These are phyloP conservation scores for Crepidodera aurea DNA, from an alignment of 2,888 invertebrate species.

Conservation along the genomic window DNA sequence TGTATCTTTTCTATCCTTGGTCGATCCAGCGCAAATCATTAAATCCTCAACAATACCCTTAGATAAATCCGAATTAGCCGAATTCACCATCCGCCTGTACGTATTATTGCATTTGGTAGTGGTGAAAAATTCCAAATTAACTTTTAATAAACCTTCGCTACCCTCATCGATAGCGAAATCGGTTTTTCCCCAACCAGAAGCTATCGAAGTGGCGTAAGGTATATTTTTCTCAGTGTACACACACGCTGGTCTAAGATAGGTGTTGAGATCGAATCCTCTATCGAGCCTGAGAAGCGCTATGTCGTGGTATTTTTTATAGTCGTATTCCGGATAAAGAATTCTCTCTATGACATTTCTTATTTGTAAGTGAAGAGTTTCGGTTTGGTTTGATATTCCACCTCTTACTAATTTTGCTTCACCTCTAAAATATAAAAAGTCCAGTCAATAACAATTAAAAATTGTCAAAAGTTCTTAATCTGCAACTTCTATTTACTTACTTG, in stretches of 20 bases:
- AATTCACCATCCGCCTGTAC: constrained; percentile 43
- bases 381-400: constrained; percentile 62
- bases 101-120: constrained; percentile 56
- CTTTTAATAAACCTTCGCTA: constrained; percentile 63
- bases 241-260: constrained; percentile 63
- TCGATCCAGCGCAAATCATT: constrained; percentile 67
- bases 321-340: constrained; percentile 60
- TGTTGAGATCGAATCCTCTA: constrained; percentile 54
- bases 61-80: constrained; percentile 45
- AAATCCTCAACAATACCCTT: constrained; percentile 61
- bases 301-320: constrained; percentile 61
- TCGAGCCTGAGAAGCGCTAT: constrained; percentile 62
- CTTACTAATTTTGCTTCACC: constrained; percentile 58
- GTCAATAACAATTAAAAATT: too few relatives aligned
- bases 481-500: too few relatives aligned
- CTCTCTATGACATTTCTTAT: constrained; percentile 46
- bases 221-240: constrained; percentile 47
- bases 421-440: constrained; percentile 50
- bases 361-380: constrained; percentile 57
- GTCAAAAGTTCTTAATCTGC: too few relatives aligned
- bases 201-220: constrained; percentile 51
- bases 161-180: constrained; percentile 45
- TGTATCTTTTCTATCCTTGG: constrained; percentile 60
- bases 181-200: constrained; percentile 64
- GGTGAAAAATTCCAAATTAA: constrained; percentile 60